Evolutionary conservation across 92 coral and sea anemone species (phyloP).

Genomic region (Heliopora coerulea): DNA sequence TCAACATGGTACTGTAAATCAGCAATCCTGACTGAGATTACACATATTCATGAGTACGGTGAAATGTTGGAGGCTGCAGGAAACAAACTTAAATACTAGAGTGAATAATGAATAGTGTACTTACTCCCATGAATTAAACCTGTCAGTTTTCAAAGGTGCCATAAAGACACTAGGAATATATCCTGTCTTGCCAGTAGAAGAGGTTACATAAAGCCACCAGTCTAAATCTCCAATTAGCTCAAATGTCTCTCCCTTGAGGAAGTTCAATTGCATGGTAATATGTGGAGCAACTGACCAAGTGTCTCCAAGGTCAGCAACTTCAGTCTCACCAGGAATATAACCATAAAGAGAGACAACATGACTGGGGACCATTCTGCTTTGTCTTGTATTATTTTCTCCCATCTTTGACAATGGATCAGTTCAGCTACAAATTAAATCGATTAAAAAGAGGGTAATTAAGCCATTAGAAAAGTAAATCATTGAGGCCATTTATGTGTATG

Average conservation of each 20-base stretch:
- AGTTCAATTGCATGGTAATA: slow-evolving; percentile 60
- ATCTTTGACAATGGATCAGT: neutral
- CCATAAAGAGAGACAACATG: slow-evolving; percentile 28
- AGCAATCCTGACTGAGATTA: too few relatives aligned
- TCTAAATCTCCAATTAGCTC: slow-evolving; percentile 66
- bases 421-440: neutral
- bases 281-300: slow-evolving; percentile 64
- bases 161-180: slow-evolving; percentile 81
- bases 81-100: too few relatives aligned
- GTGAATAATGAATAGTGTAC: too few relatives aligned
- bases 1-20: too few relatives aligned
- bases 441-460: neutral
- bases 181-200: slow-evolving; percentile 62
- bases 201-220: slow-evolving; percentile 86
- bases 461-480: too few relatives aligned
- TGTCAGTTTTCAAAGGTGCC: slow-evolving; percentile 68
- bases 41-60: too few relatives aligned
- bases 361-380: neutral
- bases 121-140: slow-evolving; percentile 66
- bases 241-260: slow-evolving; percentile 72
- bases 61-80: too few relatives aligned
- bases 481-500: too few relatives aligned
- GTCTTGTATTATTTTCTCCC: neutral
- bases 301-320: slow-evolving; percentile 7
- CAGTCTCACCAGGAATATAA: slow-evolving; percentile 33